Percentiles rank a stretch among this genome's conserved stretches.
phyloP scores from a whole-genome alignment of 92 coral and sea anemone genomes.

The Parazoanthus atlanticus region DNA sequence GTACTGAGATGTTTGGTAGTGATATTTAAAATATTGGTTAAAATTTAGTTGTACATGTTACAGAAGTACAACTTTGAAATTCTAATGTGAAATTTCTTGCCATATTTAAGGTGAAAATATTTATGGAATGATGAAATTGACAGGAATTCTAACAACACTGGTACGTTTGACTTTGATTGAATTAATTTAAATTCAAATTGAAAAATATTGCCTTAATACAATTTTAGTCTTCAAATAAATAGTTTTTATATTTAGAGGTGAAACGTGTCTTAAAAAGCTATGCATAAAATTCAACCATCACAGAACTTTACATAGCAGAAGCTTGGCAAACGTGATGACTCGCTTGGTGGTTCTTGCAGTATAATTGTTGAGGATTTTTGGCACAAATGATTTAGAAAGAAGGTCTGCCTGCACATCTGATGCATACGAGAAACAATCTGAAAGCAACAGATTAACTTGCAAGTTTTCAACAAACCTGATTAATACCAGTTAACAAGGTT shows the following conservation, averaged over 20 bases:
- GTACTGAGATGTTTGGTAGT: too few species aligned
- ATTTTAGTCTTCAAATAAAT: too few species aligned
- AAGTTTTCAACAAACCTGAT: neutral
- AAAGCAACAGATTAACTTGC: too few species aligned
- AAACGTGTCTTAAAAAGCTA: neutral
- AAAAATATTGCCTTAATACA: neutral
- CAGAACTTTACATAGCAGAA: neutral
- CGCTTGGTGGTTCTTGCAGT: too few species aligned
- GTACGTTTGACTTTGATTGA: constrained; percentile 42
- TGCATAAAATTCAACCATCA: neutral
- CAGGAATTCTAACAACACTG: constrained; percentile 90
- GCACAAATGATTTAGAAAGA: neutral
- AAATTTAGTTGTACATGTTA: too few species aligned
- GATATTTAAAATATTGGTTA: too few species aligned
- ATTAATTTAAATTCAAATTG: neutral
- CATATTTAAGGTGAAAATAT: constrained; percentile 66
- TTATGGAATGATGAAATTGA: constrained; percentile 81
- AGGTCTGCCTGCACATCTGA: neutral
- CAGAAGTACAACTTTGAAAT: neutral
- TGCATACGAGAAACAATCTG: neutral
- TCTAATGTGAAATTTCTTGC: neutral
- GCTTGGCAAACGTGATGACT: neutral
- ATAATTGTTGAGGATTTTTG: too few species aligned
- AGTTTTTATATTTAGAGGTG: neutral
- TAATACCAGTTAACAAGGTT: neutral